Evolutionary conservation across 1,140 invertebrate species (phyloP).

Genomic region (Phortica variegata): DNA sequence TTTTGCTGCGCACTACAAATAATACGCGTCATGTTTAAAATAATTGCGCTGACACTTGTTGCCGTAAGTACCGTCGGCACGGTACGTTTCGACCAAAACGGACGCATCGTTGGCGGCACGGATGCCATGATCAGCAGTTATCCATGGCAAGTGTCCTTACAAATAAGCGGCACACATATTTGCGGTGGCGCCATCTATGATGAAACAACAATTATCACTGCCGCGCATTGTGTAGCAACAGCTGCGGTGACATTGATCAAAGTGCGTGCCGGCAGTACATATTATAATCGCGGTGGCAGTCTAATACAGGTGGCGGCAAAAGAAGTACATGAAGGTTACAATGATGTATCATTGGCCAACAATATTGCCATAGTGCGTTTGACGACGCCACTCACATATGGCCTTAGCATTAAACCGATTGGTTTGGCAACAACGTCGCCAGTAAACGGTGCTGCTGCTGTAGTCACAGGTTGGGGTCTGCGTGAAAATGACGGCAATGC

Average conservation of each 20-base stretch:
- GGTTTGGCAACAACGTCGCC: conserved; percentile 30
- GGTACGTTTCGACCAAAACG: conserved; percentile 9
- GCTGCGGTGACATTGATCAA: conserved; percentile 28
- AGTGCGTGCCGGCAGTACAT: conserved; percentile 38
- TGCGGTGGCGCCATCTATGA: conserved; percentile 63
- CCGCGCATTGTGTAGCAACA: conserved; percentile 62
- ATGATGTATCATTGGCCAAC: conserved; percentile 36
- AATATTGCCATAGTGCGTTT: conserved; percentile 61
- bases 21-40: too few species aligned
- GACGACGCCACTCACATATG: conserved; percentile 17
- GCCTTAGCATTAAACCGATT: conserved; percentile 29
- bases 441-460: conserved; percentile 17
- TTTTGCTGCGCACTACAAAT: too few species aligned
- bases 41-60: conserved; percentile 6
- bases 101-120: conserved; percentile 61
- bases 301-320: conserved; percentile 22
- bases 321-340: conserved; percentile 21
- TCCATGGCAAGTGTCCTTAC: conserved; percentile 63
- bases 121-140: conserved; percentile 59
- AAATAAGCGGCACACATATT: conserved; percentile 58
- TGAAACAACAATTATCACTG: conserved; percentile 61
- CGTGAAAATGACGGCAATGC: not conserved
- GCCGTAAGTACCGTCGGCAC: not conserved
- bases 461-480: conserved; percentile 43
- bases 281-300: conserved; percentile 28